phyloP scores from a whole-genome alignment of 2,113 vertebrate species.

The Tenrec ecaudatus region DNA sequence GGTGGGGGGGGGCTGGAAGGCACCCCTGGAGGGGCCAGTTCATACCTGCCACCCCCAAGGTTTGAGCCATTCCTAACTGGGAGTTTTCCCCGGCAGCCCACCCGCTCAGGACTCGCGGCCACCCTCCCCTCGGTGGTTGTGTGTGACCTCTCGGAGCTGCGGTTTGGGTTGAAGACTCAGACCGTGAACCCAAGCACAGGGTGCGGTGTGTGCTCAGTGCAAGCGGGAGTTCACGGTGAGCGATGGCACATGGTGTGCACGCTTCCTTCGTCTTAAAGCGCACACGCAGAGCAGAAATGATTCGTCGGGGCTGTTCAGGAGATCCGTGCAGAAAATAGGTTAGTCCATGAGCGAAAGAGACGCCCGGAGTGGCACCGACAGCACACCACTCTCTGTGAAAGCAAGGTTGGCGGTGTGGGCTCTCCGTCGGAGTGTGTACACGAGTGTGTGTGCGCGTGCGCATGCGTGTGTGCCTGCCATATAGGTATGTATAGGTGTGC shows the following conservation, averaged over 20 bases:
- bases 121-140: fast-evolving
- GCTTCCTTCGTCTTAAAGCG: background rate
- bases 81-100: background rate
- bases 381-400: background rate
- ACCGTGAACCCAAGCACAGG: background rate
- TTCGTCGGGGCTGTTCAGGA: background rate
- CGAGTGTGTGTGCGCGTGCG: background rate
- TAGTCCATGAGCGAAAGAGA: background rate
- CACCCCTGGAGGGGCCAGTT: fast-evolving
- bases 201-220: fast-evolving
- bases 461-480: no score
- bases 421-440: no score
- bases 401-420: background rate
- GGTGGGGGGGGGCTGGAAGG: no score
- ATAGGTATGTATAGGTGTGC: background rate
- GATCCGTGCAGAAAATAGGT: background rate
- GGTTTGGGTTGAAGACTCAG: background rate
- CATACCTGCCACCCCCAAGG: fast-evolving
- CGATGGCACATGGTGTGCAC: background rate
- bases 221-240: no score
- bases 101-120: fast-evolving
- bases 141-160: background rate
- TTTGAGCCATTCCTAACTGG: fast-evolving
- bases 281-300: background rate
- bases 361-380: background rate